Base-by-base conservation (phyloP, 2,113 vertebrate species). In the Pelecanoides urinatrix region DNA sequence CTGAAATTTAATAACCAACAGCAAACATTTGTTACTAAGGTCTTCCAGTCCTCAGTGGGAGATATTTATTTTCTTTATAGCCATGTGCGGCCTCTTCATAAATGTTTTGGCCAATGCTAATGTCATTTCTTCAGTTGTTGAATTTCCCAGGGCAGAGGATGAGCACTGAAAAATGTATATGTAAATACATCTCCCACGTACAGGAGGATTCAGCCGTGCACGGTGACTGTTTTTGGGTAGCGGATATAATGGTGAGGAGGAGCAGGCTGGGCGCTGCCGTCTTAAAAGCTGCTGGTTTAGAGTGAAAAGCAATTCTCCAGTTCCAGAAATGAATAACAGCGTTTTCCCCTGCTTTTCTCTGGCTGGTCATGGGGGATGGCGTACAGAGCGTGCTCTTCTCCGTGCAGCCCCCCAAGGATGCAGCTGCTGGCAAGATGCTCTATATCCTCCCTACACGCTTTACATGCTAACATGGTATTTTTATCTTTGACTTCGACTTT, bases 401-500 rank as follows among this genome's bases (percentile, higher is more conserved):
- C 44, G 3, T 0, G 6, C 47, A 27, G 34, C 12, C 7, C 21
- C 47, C n/a, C 4, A 7, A 34, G 72, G 42, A 49, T 27, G 47
- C 26, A 53, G n/a, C 45, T 61, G 34, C 68, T 61, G n/a, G 14
- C 2, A 7, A 65, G 73, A 11, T 72, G 73, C 32, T 65, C 73
- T 23, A 0, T 29, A 14, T 1, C 0, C 40, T 72, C 66, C 44
- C 32, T 58, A 7, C 32, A 23, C 1, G 1, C 8, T 71, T 58
- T 42, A 44, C 13, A 9, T 3, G 29, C 16, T 47, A 52, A 42
- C 19, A 9, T 2, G 47, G 21, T 20, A 15, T 44, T 92, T 75
- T 71, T n/a, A 13, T 66, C 63, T 66, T 76, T 23, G 21, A 30
- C 34, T 83, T 45, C 34, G 18, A 22, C 7, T 7, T 45, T 71